A percentile compares a stretch with the other conserved stretches of the same genome.
Evolutionary conservation across 2,797 vertebrate species (phyloP).

Genomic region (Propithecus perrieri): DNA sequence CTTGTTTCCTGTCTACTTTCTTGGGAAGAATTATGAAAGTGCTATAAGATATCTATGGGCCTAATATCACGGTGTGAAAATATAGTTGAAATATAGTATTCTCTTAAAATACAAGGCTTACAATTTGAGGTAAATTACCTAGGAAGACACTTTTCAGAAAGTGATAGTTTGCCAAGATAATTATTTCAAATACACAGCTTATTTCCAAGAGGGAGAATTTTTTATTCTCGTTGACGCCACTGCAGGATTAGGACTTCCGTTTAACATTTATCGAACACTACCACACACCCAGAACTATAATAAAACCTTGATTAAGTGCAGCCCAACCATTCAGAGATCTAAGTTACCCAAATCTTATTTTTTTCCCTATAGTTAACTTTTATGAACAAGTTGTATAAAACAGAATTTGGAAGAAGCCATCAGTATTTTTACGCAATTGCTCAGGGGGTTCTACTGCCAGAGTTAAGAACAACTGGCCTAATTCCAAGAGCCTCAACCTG

Average conservation of each 20-base stretch:
- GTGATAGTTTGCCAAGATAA: constrained; percentile 47
- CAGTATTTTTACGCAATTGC: not conserved
- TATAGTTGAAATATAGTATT: constrained; percentile 40
- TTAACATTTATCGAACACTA: constrained; percentile 34
- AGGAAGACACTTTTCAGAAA: constrained; percentile 55
- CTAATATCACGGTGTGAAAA: constrained; percentile 22
- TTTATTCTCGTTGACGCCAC: constrained; percentile 13
- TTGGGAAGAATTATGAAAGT: constrained; percentile 54
- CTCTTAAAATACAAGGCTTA: constrained; percentile 51
- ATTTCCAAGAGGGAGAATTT: constrained; percentile 35
- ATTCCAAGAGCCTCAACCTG: not conserved
- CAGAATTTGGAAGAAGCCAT: not conserved
- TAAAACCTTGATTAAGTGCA: constrained; percentile 54
- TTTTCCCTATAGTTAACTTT: not conserved
- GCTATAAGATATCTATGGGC: not conserved
- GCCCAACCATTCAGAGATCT: constrained; percentile 17
- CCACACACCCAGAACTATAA: not conserved
- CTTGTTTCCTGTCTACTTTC: constrained; percentile 56
- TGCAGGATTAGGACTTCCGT: constrained; percentile 9
- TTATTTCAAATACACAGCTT: constrained; percentile 60
- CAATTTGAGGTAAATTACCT: constrained; percentile 43
- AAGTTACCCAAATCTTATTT: not conserved
- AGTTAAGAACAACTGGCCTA: not conserved
- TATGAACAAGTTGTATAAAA: constrained; percentile 34
- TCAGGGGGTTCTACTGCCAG: not conserved